phyloP scores from a whole-genome alignment of 2,113 vertebrate genomes.

The Pachycephala philippinensis region DNA sequence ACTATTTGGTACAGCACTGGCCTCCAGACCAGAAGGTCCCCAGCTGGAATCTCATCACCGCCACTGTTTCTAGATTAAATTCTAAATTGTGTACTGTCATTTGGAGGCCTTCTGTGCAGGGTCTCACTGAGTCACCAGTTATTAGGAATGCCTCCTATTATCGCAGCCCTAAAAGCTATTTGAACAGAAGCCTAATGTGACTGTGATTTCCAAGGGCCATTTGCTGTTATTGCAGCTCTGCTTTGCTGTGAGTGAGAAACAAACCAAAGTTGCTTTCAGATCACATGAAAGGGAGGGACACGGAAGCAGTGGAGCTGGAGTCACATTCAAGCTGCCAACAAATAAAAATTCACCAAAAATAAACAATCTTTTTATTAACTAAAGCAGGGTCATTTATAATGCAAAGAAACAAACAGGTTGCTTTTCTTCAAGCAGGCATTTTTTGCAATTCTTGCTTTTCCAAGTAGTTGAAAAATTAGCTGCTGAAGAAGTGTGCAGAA shows the following conservation, averaged over 20 bases:
- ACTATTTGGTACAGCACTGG: neutral
- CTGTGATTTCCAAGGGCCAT: slow-evolving; percentile 80
- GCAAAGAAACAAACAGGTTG: slow-evolving; percentile 6
- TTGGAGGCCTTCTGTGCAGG: slow-evolving; percentile 80
- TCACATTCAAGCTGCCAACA: slow-evolving; percentile 25
- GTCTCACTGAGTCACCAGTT: slow-evolving; percentile 77
- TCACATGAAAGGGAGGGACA: slow-evolving; percentile 35
- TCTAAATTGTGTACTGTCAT: slow-evolving; percentile 78
- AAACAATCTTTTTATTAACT: slow-evolving; percentile 41
- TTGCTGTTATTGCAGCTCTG: slow-evolving; percentile 76
- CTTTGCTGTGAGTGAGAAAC: slow-evolving; percentile 65
- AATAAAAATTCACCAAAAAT: slow-evolving; percentile 56
- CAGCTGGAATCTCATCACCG: slow-evolving; percentile 77
- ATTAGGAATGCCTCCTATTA: slow-evolving; percentile 79
- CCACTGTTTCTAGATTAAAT: slow-evolving; percentile 77
- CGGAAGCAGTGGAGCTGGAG: slow-evolving; percentile 38
- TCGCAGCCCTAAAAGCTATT: slow-evolving; percentile 77
- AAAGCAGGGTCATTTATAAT: neutral
- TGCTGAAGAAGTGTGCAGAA: neutral
- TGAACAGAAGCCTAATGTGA: slow-evolving; percentile 81
- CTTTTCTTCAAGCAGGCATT: neutral
- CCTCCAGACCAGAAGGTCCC: slow-evolving; percentile 75
- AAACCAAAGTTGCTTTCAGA: slow-evolving; percentile 69
- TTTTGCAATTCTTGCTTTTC: neutral
- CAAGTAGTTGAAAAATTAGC: neutral